phyloP scores from a whole-genome alignment of 2,888 invertebrate genomes.

The Thecocarcelia acutangulata region DNA sequence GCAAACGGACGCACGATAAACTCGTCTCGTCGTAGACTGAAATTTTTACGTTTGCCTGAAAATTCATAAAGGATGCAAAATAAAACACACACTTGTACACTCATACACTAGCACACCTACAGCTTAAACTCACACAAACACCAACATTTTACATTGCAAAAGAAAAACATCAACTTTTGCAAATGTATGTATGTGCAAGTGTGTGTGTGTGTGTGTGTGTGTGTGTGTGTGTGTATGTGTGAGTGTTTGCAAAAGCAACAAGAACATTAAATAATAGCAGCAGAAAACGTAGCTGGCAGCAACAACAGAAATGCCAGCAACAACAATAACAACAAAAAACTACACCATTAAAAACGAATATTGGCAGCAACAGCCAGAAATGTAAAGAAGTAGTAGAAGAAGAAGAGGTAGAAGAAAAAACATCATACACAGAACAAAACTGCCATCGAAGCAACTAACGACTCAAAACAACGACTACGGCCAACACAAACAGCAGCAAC shows the following conservation, averaged over 20 bases:
- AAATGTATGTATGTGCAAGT: neutral
- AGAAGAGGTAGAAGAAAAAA: neutral
- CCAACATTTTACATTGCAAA: conserved; percentile 39
- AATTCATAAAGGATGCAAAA: conserved; percentile 75
- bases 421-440: conserved; percentile 7
- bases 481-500: conserved; percentile 39
- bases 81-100: conserved; percentile 40
- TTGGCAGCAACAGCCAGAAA: conserved; percentile 67
- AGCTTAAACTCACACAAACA: conserved; percentile 42
- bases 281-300: conserved; percentile 60
- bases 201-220: too few relatives aligned
- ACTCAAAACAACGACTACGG: conserved; percentile 44
- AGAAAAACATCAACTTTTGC: conserved; percentile 35
- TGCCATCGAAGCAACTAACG: conserved; percentile 45
- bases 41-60: conserved; percentile 76
- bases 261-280: conserved; percentile 56
- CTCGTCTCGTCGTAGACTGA: conserved; percentile 78
- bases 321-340: conserved; percentile 53
- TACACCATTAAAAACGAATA: conserved; percentile 55
- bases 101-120: conserved; percentile 43
- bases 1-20: conserved; percentile 76
- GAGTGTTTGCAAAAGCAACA: conserved; percentile 54
- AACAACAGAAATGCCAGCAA: conserved; percentile 48
- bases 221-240: neutral
- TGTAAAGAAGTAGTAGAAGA: neutral